Percentiles rank a stretch among this genome's conserved stretches.
Conservation (phyloP, 2,797 vertebrate species). For the Gymnoscopelus microlampas region DNA sequence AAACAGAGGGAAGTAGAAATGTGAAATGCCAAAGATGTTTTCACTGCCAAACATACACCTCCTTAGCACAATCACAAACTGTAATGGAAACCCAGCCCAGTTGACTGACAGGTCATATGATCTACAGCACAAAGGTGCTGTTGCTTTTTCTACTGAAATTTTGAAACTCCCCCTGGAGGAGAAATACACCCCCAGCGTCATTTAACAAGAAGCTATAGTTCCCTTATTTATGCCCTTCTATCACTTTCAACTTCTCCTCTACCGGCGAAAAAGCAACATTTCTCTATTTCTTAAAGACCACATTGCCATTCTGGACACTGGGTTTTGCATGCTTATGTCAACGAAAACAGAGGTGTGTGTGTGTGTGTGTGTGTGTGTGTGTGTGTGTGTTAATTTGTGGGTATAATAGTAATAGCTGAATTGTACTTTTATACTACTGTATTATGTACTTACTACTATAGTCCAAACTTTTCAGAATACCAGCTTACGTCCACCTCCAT, state of each 20-base stretch:
- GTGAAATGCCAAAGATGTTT: too few species aligned
- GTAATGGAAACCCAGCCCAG: constrained; percentile 53
- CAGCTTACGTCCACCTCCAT: too few species aligned
- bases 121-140: constrained; percentile 10
- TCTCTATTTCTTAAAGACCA: not conserved
- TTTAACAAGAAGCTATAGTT: constrained; percentile 17
- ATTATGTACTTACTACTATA: too few species aligned
- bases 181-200: constrained; percentile 29
- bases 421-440: not conserved
- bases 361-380: constrained; percentile 1
- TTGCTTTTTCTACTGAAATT: constrained; percentile 5
- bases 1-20: too few species aligned
- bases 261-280: not conserved
- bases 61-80: too few species aligned
- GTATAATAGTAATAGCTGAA: not conserved
- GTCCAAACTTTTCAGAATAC: too few species aligned
- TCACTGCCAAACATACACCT: too few species aligned
- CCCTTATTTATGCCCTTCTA: constrained; percentile 13
- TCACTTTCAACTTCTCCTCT: constrained; percentile 29
- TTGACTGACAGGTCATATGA: constrained; percentile 24
- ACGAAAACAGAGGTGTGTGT: not conserved
- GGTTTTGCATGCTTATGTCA: not conserved
- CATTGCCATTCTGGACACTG: not conserved
- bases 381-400: not conserved
- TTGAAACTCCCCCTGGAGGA: constrained; percentile 15